Percentiles rank a stretch among this genome's conserved stretches.
These are phyloP conservation scores for Sebastes miniatus DNA, from an alignment of 2,797 vertebrate genomes.

Conservation along the genomic window DNA sequence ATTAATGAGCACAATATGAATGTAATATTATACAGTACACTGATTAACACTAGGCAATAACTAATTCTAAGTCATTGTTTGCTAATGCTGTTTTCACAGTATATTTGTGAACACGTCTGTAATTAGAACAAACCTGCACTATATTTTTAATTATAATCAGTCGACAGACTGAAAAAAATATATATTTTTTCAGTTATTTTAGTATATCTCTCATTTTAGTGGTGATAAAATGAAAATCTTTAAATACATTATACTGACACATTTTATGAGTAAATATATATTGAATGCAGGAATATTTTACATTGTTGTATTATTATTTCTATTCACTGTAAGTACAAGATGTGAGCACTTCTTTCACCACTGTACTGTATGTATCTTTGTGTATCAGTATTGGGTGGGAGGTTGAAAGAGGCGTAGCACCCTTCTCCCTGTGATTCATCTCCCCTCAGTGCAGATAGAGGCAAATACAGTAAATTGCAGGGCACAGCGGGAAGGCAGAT, in stretches of 20 bases:
- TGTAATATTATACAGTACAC: neutral
- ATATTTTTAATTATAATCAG: neutral
- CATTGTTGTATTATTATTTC: neutral
- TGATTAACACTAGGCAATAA: neutral
- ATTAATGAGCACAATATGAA: neutral
- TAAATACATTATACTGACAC: neutral
- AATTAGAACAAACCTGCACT: neutral
- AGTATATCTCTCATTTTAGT: neutral
- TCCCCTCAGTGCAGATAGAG: constrained; percentile 32
- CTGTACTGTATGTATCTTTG: neutral
- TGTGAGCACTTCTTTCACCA: neutral
- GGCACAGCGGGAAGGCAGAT: constrained; percentile 28
- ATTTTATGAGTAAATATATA: neutral
- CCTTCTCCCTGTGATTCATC: constrained; percentile 40
- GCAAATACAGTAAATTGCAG: constrained; percentile 42
- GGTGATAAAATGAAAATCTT: neutral
- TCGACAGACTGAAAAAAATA: neutral
- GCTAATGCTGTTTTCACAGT: neutral
- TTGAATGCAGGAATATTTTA: neutral
- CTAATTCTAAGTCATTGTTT: neutral
- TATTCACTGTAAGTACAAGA: neutral
- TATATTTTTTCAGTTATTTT: neutral
- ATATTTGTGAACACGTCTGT: neutral
- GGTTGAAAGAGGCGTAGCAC: constrained; percentile 13
- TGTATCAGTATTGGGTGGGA: neutral